Evolutionary conservation across 2,888 invertebrate species (phyloP).

Genomic region (Watsonalla binaria): DNA sequence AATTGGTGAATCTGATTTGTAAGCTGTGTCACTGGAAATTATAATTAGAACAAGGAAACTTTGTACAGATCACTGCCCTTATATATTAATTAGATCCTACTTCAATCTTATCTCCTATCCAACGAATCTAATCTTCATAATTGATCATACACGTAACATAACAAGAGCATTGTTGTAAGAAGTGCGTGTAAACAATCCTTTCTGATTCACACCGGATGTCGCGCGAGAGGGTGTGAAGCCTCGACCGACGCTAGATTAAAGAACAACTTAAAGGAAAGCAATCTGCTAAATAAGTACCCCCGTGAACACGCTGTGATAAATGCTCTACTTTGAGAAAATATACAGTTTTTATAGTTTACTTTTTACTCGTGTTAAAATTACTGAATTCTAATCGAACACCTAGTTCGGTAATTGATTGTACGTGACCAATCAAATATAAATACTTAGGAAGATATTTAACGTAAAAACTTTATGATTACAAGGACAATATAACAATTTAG

Average conservation of each 20-base stretch:
- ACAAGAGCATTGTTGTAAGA: conserved; percentile 15
- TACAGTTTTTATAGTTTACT: neutral
- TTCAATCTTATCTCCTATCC: too few species aligned
- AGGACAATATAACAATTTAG: too few species aligned
- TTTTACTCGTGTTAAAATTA: too few species aligned
- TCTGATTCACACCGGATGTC: conserved; percentile 12
- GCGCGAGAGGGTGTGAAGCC: conserved; percentile 23
- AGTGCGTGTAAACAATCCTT: conserved; percentile 24
- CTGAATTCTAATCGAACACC: too few species aligned
- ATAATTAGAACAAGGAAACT: too few species aligned
- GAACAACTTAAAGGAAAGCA: conserved; percentile 78
- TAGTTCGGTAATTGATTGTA: neutral
- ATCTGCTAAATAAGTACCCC: conserved; percentile 77
- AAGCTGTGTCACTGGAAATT: too few species aligned
- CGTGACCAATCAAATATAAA: neutral
- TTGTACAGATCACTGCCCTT: too few species aligned
- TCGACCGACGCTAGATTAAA: conserved; percentile 67
- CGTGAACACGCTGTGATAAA: conserved; percentile 23
- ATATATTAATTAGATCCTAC: too few species aligned
- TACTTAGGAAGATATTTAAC: too few species aligned
- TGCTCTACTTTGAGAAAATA: conserved; percentile 47
- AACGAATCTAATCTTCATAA: too few species aligned
- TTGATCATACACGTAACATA: conserved; percentile 4
- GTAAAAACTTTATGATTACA: too few species aligned
- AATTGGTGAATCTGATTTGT: too few species aligned